Evolutionary conservation across 2,888 invertebrate species (phyloP), one percentile per base, ranked within the genome.

Genomic region (Scaptomyza caliginosa): DNA sequence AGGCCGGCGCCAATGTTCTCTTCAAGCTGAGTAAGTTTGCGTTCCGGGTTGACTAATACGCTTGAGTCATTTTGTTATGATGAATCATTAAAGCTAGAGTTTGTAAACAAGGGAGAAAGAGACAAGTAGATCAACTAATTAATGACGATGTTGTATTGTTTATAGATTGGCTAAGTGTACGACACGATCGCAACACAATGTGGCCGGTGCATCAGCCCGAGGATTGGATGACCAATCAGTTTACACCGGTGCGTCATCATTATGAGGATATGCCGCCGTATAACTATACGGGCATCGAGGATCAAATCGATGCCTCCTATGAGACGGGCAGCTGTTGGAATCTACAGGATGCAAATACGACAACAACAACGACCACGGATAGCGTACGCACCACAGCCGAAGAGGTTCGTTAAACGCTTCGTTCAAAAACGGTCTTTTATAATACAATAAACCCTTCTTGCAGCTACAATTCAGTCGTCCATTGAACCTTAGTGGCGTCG

Each of bases 1-100:
- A 94, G 72, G 93, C 94, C 57, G 98, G 98, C 4, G 96, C 96
- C 1, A 96, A 96, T 89, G 91, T 94, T 50, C 92, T 98, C 3
- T 93, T 94, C 42, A 94, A 95, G 90, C 92, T 94, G 78, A 95
- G 95, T 93, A 92, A 91, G 91, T 79, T 17, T 16, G 11, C 11
- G 16, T 26, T 26, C n/a, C n/a, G n/a, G n/a, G n/a, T n/a, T n/a
- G n/a, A n/a, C n/a, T n/a, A n/a, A n/a, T n/a, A n/a, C n/a, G n/a
- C n/a, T n/a, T n/a, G 34, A 6, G 10, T 26, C 26, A 10, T 26
- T 26, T 26, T 26, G 24, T 26, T 10, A 0, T 26, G 2, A 24
- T 26, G 26, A 26, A 2, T 26, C 26, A 26, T 26, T 11, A 28
- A 28, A 28, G 11, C 24, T n/a, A n/a, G 24, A 24, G 24, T 5